phyloP scores from a whole-genome alignment of 1,140 invertebrate species.

The Drosophila kanapiae region DNA sequence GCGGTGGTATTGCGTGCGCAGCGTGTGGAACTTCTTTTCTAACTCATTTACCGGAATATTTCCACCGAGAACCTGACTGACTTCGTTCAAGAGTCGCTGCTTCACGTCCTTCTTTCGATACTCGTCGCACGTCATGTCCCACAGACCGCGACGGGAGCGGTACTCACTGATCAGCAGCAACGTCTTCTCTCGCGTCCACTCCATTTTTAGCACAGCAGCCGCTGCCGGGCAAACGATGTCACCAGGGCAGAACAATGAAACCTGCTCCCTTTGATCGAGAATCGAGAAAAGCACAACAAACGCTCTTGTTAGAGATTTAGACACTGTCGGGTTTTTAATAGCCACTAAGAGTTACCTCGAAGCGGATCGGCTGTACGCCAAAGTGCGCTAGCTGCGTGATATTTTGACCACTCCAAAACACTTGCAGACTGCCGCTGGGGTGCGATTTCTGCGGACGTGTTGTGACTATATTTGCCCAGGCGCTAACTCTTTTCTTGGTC shows the following conservation, averaged over 20 bases:
- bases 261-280: conserved; percentile 44
- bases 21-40: conserved; percentile 83
- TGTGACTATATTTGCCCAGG: background rate
- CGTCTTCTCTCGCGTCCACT: conserved; percentile 84
- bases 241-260: conserved; percentile 48
- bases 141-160: conserved; percentile 75
- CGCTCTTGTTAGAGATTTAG: conserved; percentile 24
- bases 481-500: background rate
- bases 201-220: conserved; percentile 77
- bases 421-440: background rate
- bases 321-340: conserved; percentile 43
- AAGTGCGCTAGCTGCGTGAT: conserved; percentile 23
- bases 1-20: conserved; percentile 82
- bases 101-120: conserved; percentile 84
- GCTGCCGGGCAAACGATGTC: conserved; percentile 52
- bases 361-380: conserved; percentile 9
- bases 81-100: conserved; percentile 74
- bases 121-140: conserved; percentile 85
- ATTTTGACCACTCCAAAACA: conserved; percentile 57
- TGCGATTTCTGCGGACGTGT: background rate
- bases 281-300: conserved; percentile 18
- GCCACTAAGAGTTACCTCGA: conserved; percentile 46
- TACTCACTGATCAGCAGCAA: conserved; percentile 78
- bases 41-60: conserved; percentile 77
- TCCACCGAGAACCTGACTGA: conserved; percentile 68